Base-by-base conservation (phyloP, 2,113 vertebrate species). In the Callionymus lyra region DNA sequence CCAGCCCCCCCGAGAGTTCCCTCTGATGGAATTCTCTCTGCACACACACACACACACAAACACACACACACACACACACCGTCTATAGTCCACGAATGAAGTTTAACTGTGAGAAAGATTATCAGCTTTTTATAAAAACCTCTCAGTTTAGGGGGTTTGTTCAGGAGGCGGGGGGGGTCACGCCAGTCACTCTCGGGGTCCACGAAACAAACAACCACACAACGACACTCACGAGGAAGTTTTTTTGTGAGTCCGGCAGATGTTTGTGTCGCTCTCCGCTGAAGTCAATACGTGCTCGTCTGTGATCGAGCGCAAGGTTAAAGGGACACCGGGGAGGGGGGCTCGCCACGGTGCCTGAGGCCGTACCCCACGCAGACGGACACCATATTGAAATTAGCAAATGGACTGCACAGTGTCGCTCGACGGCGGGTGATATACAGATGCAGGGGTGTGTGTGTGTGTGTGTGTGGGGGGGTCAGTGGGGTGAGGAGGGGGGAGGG, bases 381-480 rank as follows among this genome's bases (percentile, higher is more conserved):
- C 71, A 83, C 77, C 77, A 79, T 84, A 82, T 82, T 84, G 85
- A 85, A 85, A 85, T 85, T 79, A 85, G 75, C 76, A 82, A 82
- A 82, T 84, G 82, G 79, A 81, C 80, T 76, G 73, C 72, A 69
- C 53, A 71, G 69, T 65, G 77, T 72, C 50, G 62, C 70, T 82
- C 43, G 73, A 64, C 73, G 70, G 65, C 6, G 44, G 47, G 60
- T 79, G 77, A 81, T 82, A 77, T 80, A 79, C 72, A 64, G 65
- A 78, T 49, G 51, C 59, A 56, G 50, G 0, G 35, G 44, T 59
- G 59, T 51, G 43, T 51, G 48, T 39, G 32, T 32, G 39, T 38
- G 33, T 31, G 14, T 47, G 12, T 37, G 19, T 14, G 16, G 43
- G 38, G 43, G 35, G 31, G 44, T 50, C 53, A 44, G 50, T 40